These are phyloP conservation scores for Isichthys henryi DNA, from an alignment of 2,113 vertebrate genomes.

Conservation along the genomic window DNA sequence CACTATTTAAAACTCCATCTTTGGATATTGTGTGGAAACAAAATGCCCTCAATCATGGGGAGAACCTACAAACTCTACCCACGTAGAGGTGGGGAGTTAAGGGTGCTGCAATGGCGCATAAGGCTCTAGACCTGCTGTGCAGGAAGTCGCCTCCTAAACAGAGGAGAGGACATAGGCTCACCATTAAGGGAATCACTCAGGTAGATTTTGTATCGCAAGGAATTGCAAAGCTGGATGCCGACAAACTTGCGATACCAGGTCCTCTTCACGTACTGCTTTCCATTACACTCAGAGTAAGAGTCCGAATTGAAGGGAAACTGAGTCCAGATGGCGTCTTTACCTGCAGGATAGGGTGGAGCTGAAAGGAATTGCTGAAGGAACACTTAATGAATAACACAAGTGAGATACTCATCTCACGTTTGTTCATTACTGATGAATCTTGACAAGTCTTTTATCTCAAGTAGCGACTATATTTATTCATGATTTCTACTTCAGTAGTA, in stretches of 20 bases:
- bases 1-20: not conserved
- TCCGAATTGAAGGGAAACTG: constrained; percentile 84
- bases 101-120: not conserved
- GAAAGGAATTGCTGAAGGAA: not conserved
- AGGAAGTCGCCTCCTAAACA: not conserved
- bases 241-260: constrained; percentile 99
- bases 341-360: constrained; percentile 41
- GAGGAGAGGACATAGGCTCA: constrained; percentile 46
- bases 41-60: not conserved
- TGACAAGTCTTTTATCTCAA: not conserved
- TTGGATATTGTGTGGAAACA: not conserved
- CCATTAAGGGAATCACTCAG: constrained; percentile 90
- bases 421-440: not conserved
- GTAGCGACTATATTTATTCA: not conserved
- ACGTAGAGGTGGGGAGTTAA: not conserved
- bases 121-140: not conserved
- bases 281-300: constrained; percentile 84
- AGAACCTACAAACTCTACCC: not conserved
- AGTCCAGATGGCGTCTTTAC: constrained; percentile 96
- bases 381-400: not conserved
- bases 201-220: constrained; percentile 96
- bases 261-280: constrained; percentile 87
- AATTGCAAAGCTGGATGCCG: constrained; percentile 96
- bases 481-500: not conserved
- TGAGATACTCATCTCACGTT: not conserved